Base-by-base conservation (phyloP, 2,797 vertebrate genomes). In the Squalus acanthias region DNA sequence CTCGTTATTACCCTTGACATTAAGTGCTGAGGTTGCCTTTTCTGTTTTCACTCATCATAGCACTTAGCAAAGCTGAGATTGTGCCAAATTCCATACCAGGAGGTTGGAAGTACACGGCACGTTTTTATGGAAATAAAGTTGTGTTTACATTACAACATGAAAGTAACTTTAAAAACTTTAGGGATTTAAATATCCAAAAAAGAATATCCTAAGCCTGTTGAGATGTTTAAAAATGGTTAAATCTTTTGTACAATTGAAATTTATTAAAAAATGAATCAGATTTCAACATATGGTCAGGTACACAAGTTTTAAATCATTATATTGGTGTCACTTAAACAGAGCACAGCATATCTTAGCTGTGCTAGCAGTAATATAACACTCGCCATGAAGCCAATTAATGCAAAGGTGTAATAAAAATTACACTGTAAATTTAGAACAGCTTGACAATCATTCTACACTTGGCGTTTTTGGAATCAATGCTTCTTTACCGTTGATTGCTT, bases 351-450 rank as follows among this genome's bases (percentile, higher is more conserved):
- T 69, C 87, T 70, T 69, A 33, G 91, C 82, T 95, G 24, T 96
- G 33, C 82, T 67, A 91, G 33, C 20, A 87, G 76, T 15, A 96
- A 96, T 88, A 74, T 46, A 95, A 96, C 15, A 96, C 57, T n/a
- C 60, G 67, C 74, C 46, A 69, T 13, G 39, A 60, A 63, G 96
- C 85, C 96, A 88, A 96, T 89, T 74, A 96, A 63, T 57, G 24
- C 70, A 39, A 46, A n/a, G 50, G 67, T 39, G 70, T 13, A 53
- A 96, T 95, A 96, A 96, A 39, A 96, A 96, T 95, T 82, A 96
- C 87, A 96, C 96, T 89, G 96, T 24, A 74, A 87, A 96, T 96
- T 87, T 96, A 95, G 72, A 96, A 96, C 79, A 96, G 89, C 95
- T 87, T 89, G 95, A 50, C 67, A 96, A 96, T 91, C 60, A 95